Base-by-base conservation (phyloP, 2,797 vertebrate species). In the Phataginus tricuspis region DNA sequence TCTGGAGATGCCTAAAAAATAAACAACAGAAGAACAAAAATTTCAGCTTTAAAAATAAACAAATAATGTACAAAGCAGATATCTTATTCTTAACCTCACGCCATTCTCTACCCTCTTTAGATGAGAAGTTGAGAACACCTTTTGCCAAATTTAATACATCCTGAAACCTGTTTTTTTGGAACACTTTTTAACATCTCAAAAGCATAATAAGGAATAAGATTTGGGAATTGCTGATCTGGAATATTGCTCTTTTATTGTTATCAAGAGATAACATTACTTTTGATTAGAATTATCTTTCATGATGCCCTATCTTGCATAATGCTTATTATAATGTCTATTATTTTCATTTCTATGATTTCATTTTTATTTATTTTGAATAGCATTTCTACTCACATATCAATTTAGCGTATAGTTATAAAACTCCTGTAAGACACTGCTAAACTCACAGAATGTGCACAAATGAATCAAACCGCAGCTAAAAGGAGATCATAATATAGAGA, bases 351-450 rank as follows among this genome's bases (percentile, higher is more conserved):
- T n/a, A 42, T 71, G n/a, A 61, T 95, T 96, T 93, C 61, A 82
- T 78, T 68, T 71, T 84, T 9, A 57, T 34, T 69, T 96, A 42
- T 9, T 93, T 90, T 79, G 29, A 86, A 59, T 77, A 75, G 16
- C 37, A 80, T 34, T 94, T 95, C 79, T 78, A 72, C 45, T 91
- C 13, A 59, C 12, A 14, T 80, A 57, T 42, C 42, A 74, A 59
- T 93, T 93, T 64, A 96, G 19, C 12, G 49, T 55, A 34, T 78
- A 92, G 19, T 86, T 95, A 90, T 3, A 93, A 78, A 89, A n/a
- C 23, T 74, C 3, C 42, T 83, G 4, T 71, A 77, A 71, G 27
- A 42, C 14, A 91, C n/a, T 83, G 21, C 31, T 88, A 66, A 85
- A 86, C 61, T 91, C 31, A 39, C 59, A 80, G 69, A 72, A 64